Evolutionary conservation across 2,797 vertebrate genomes (phyloP), one percentile per base, ranked within the genome.

Genomic region (Acomys russatus): DNA sequence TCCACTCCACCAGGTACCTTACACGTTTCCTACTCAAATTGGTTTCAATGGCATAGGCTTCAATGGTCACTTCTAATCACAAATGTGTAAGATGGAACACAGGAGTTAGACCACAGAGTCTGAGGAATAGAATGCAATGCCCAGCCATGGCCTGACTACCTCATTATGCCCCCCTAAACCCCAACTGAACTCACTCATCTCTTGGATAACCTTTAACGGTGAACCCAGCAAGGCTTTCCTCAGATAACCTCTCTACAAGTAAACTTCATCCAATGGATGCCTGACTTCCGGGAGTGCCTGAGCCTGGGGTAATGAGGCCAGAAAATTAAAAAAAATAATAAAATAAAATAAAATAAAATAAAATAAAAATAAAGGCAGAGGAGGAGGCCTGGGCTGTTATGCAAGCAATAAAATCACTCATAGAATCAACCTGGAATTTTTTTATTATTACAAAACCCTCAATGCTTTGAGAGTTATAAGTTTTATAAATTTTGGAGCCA

Each of bases 401-500:
- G 30, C 88, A 93, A 97, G 73, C 95, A 96, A 77, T 95, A 66
- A 83, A 84, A 91, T 94, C 54, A 88, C 68, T 95, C 79, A 89
- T 33, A 94, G 74, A 79, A 35, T 49, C 91, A 56, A 94, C 38
- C 91, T 74, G 17, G 66, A 80, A 84, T 96, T 95, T 92, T 44
- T 64, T 78, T 85, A 18, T 30, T 33, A 95, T 94, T 91, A 96
- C 20, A 91, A 92, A 97, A 87, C 68, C 87, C 68, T 94, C 83
- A 94, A 94, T 97, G 95, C 91, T 92, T 96, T 84, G 87, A 94
- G 78, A 96, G 66, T 94, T 91, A 82, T 63, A 95, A 70, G 70
- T 94, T 96, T 96, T 79, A 92, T 90, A 92, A 91, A 96, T 93
- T 98, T 96, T 77, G 88, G 66, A 97, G 93, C 96, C 83, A 97